Conservation (phyloP, 2,113 vertebrate genomes). For the Megaptera novaeangliae region DNA sequence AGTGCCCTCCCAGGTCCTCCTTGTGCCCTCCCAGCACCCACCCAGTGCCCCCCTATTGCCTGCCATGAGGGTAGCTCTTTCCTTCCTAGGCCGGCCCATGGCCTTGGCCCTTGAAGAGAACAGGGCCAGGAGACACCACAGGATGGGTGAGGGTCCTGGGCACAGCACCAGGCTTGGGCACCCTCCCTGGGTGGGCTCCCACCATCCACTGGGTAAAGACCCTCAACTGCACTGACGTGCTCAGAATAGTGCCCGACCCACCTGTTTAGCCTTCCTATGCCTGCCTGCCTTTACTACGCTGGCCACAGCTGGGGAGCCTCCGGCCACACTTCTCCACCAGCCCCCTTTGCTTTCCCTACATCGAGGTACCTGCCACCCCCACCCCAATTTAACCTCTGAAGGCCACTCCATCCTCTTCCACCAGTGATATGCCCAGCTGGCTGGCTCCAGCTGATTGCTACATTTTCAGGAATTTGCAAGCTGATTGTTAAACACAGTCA, state of each 20-base stretch:
- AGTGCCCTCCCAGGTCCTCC: not conserved
- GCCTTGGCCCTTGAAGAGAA: too few relatives aligned
- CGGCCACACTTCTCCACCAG: not conserved
- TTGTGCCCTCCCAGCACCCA: not conserved
- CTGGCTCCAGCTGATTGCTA: not conserved
- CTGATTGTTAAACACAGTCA: not conserved
- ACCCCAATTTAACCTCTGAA: too few relatives aligned
- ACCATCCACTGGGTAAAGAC: not conserved
- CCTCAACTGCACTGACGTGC: rapidly evolving
- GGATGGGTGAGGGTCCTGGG: not conserved
- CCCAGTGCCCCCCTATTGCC: too few relatives aligned
- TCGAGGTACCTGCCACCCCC: not conserved
- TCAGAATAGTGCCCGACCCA: not conserved
- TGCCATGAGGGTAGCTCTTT: not conserved
- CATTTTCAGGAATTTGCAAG: not conserved
- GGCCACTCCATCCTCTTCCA: not conserved
- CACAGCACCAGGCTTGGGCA: not conserved
- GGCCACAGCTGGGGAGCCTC: not conserved
- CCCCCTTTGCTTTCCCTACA: not conserved
- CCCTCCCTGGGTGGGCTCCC: not conserved
- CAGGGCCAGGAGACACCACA: not conserved
- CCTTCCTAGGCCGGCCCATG: not conserved
- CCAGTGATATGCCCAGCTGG: not conserved
- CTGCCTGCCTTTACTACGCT: not conserved
- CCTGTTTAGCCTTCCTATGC: not conserved